Base-by-base conservation (phyloP, 1,140 invertebrate genomes). In the Spodoptera frugiperda region DNA sequence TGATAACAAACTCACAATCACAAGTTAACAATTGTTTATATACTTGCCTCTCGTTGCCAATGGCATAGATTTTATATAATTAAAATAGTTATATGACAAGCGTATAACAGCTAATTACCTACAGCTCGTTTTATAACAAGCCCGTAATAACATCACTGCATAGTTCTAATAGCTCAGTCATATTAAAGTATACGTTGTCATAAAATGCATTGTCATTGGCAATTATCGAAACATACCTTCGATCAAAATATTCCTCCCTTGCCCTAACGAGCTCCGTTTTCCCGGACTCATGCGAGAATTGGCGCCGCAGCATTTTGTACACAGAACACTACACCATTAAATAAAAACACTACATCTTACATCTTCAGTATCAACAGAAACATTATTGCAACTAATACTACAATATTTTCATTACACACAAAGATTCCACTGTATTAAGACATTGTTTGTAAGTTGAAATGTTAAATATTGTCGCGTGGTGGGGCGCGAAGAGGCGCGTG, bases 221-320 rank as follows among this genome's bases (percentile, higher is more conserved):
- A 57, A 71, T 44, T 54, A 44, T 46, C n/a, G 4, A 15, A 77
- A 74, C 85, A 77, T 89, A 93, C 91, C 91, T 88, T 30, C 90
- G 81, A 79, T 88, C 87, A 30, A 89, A 89, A 84, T 87, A 91
- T 79, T 89, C 89, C 74, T 93, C 87, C 68, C 80, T 82, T 5
- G 87, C 89, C 39, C 78, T 85, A 44, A 81, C 77, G 54, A 91
- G 82, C 49, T 86, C 89, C 2, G 89, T 80, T 78, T 88, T 93
- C 11, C 91, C 91, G 21, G 91, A 90, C 53, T 93, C 91, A 49
- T 91, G 89, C 8, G 91, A 93, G 71, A 89, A 91, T 65, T 93
- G 91, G 57, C 91, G 83, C 39, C 88, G 82, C 72, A 93, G 84
- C 90, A 91, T 93, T n/a, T 61, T 75, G 4, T 11, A 15, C 19